Conservation (phyloP, 2,113 vertebrate species). For the Eptesicus fuscus region DNA sequence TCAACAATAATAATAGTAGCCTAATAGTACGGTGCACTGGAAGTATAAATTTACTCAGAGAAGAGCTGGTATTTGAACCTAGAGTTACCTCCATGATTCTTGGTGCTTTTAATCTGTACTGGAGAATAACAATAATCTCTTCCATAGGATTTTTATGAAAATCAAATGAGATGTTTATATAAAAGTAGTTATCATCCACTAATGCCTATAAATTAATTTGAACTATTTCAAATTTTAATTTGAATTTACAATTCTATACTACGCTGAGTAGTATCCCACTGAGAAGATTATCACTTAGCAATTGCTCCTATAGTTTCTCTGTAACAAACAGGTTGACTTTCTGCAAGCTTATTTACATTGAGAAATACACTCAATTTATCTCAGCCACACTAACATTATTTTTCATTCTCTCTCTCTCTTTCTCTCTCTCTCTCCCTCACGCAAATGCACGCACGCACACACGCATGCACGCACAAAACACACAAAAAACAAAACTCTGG, state of each 20-base stretch:
- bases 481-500: not conserved
- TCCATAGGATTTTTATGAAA: not conserved
- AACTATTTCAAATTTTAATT: conserved; percentile 7
- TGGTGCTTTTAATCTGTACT: not conserved
- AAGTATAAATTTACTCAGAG: not conserved
- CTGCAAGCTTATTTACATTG: not conserved
- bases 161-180: not conserved
- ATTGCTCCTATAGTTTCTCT: not conserved
- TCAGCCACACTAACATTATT: not conserved
- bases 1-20: not conserved
- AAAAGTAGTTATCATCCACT: not conserved
- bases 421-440: not conserved
- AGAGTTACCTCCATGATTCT: not conserved
- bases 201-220: not conserved
- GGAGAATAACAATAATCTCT: not conserved
- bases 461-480: not conserved
- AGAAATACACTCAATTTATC: not conserved
- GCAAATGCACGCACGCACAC: not conserved
- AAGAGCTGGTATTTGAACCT: not conserved
- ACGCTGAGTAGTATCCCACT: not conserved
- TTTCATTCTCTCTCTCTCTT: not conserved
- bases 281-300: not conserved
- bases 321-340: not conserved
- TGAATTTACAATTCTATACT: not conserved
- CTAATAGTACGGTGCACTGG: not conserved